phyloP scores from a whole-genome alignment of 2,888 invertebrate species.

The Clistopyga incitator region DNA sequence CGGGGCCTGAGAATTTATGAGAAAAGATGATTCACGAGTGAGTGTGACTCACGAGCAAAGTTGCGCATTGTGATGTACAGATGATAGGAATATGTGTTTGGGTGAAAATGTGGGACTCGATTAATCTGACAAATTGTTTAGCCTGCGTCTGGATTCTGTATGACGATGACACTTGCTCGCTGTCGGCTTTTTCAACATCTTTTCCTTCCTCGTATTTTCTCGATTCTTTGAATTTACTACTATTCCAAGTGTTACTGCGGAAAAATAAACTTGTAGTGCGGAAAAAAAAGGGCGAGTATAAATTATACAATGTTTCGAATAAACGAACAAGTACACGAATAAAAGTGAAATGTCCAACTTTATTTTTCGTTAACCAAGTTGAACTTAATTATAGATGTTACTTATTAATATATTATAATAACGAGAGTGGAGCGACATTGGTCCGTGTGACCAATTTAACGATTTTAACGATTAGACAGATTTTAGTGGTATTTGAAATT shows the following conservation, averaged over 20 bases:
- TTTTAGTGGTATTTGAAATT: too few relatives aligned
- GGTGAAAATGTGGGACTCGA: not conserved
- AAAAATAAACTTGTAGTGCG: too few relatives aligned
- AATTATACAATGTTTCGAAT: not conserved
- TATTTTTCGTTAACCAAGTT: too few relatives aligned
- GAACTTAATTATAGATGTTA: too few relatives aligned
- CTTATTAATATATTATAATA: too few relatives aligned
- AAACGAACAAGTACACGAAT: too few relatives aligned
- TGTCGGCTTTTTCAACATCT: not conserved
- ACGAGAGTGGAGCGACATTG: too few relatives aligned
- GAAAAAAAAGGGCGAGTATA: too few relatives aligned
- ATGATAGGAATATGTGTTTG: constrained; percentile 1
- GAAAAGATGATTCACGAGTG: not conserved
- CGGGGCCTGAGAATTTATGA: not conserved
- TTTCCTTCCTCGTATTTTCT: not conserved
- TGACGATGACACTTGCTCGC: not conserved
- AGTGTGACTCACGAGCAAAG: not conserved
- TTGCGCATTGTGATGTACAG: not conserved
- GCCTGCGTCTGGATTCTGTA: not conserved
- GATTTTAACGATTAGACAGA: too few relatives aligned
- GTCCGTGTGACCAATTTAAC: too few relatives aligned
- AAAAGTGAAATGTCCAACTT: too few relatives aligned
- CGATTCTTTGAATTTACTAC: not conserved
- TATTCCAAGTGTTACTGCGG: not conserved
- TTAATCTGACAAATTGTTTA: constrained; percentile 10